A percentile compares a stretch with the other conserved stretches of the same genome.
Evolutionary conservation across 92 coral and sea anemone species (phyloP).

Genomic region (Paragorgia papillata): DNA sequence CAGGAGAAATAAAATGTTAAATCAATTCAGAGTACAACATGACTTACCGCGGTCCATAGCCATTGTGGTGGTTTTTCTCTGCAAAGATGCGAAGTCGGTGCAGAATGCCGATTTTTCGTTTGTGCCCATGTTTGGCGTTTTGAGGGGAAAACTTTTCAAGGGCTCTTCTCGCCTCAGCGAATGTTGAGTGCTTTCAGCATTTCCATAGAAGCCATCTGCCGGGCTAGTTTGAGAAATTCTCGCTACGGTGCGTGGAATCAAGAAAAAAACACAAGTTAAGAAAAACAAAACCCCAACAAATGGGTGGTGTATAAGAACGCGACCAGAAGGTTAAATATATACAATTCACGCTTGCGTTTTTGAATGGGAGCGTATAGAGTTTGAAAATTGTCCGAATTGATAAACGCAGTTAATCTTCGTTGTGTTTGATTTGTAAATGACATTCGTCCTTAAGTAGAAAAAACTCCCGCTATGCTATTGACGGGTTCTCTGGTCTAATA

Average conservation of each 20-base stretch:
- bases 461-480: neutral
- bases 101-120: neutral
- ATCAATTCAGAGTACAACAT: no score
- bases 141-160: neutral
- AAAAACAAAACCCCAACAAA: neutral
- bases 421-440: neutral
- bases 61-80: neutral
- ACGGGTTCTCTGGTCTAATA: neutral
- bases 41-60: neutral
- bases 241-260: neutral
- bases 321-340: no score
- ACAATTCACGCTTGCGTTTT: no score
- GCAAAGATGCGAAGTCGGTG: slow-evolving; percentile 1
- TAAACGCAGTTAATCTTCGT: neutral
- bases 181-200: slow-evolving; percentile 15
- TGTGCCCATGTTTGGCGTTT: neutral
- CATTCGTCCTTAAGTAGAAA: neutral
- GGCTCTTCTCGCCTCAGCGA: neutral
- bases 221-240: neutral
- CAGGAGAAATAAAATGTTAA: no score
- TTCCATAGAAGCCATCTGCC: slow-evolving; percentile 27
- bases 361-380: no score
- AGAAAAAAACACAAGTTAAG: neutral
- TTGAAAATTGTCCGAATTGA: no score
- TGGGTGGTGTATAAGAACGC: no score